Conservation (phyloP, 2,113 vertebrate species). For the Pluvialis apricaria region DNA sequence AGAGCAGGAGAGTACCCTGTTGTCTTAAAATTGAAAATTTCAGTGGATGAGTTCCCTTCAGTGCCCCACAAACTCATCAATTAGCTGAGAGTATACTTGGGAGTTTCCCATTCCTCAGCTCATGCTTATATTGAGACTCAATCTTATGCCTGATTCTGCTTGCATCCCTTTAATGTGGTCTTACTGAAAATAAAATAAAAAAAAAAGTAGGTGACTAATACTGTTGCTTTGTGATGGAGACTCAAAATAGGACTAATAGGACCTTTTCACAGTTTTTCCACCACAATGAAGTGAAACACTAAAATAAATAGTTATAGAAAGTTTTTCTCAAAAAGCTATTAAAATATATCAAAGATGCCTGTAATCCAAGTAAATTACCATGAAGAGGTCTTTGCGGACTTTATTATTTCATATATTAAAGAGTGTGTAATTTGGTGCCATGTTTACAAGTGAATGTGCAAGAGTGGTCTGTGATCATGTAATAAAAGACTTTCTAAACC, state of each 20-base stretch:
- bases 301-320: not conserved
- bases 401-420: not conserved
- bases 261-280: not conserved
- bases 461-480: not conserved
- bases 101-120: not conserved
- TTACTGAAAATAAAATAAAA: not conserved
- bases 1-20: not conserved
- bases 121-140: not conserved
- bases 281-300: not conserved
- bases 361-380: not conserved
- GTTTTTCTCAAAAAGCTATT: not conserved
- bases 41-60: not conserved
- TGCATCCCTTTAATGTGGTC: not conserved
- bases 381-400: not conserved
- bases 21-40: not conserved
- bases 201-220: not conserved
- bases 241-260: not conserved
- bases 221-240: not conserved
- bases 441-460: not conserved
- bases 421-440: not conserved
- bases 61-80: not conserved
- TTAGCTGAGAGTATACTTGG: not conserved
- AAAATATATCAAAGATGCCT: not conserved
- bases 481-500: not conserved
- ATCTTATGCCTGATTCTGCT: not conserved